Evolutionary conservation across 2,888 invertebrate species (phyloP), one percentile per base, ranked within the genome.

Genomic region (Siphlonurus alternatus): DNA sequence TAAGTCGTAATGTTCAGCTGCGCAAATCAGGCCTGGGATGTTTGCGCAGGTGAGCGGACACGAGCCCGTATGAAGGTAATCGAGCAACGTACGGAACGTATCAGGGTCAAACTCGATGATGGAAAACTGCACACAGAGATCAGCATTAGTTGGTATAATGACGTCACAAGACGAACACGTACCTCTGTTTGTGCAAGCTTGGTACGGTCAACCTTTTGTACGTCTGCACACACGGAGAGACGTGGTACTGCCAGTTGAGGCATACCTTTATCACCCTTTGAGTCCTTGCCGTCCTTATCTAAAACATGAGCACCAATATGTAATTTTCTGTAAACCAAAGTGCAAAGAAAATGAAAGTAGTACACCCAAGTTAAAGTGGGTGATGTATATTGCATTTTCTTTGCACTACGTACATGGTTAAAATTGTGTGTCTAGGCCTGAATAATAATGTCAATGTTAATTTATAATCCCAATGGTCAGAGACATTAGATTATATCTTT

Each of bases 61-160:
- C 65, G 91, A 91, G 65, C 94, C 93, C 19, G 93, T 93, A 76
- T 94, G 94, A 68, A 94, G 79, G 76, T 94, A 94, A 77, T 94
- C 93, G 76, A 94, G 78, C 1, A 94, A 80, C 70, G 92, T 89
- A 67, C 92, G 85, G 77, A 94, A 93, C 10, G 94, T 94, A 69
- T 94, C 93, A 59, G 93, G 88, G 77, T 94, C 94, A 76, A 94
- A 94, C 77, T 94, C 94, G 73, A 93, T 93, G 74, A 94, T 93
- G 69, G 89, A 89, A 78, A 94, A 94, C 86, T 88, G 79, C n/a
- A 77, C 77, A 64, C 67, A 63, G 53, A n/a, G n/a, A 38, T 22
- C 25, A 51, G 20, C n/a, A 10, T 56, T 22, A 56, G 20, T 18
- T n/a, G 19, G n/a, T 7, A n/a, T 22, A 22, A 7, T n/a, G 15